These are phyloP conservation scores for Gallinago paraguaiae DNA, from an alignment of 2,113 vertebrate genomes.

Conservation along the genomic window DNA sequence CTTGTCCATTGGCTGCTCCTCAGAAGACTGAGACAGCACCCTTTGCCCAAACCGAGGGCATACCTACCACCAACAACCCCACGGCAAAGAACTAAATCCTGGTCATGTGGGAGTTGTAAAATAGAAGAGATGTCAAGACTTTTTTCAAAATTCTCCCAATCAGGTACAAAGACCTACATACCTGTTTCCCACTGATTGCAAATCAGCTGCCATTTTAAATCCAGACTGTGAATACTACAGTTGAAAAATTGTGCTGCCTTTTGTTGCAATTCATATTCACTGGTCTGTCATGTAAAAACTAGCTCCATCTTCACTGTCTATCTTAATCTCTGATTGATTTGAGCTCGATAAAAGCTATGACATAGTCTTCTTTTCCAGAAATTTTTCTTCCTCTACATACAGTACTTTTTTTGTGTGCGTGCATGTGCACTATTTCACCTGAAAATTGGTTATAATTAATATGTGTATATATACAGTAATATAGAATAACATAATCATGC, in stretches of 20 bases:
- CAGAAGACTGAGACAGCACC: neutral
- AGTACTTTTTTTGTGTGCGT: neutral
- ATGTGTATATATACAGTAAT: fast-evolving
- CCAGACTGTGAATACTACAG: neutral
- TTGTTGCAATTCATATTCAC: neutral
- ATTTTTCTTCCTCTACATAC: neutral
- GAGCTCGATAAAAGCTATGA: neutral
- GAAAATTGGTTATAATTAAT: neutral
- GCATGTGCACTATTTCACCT: fast-evolving
- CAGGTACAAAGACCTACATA: neutral
- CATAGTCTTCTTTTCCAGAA: neutral
- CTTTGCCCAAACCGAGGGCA: neutral
- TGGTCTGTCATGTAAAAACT: neutral
- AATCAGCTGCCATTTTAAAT: neutral
- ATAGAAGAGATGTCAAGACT: neutral
- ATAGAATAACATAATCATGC: neutral
- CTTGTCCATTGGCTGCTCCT: neutral
- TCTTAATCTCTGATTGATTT: neutral
- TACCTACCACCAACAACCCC: neutral
- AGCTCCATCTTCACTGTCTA: neutral
- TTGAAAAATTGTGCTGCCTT: neutral
- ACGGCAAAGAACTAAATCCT: neutral
- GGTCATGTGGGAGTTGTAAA: neutral
- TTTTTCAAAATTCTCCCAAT: neutral
- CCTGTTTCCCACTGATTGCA: neutral